Conservation (phyloP, 2,797 vertebrate genomes). For the Craterocephalus amniculus region DNA sequence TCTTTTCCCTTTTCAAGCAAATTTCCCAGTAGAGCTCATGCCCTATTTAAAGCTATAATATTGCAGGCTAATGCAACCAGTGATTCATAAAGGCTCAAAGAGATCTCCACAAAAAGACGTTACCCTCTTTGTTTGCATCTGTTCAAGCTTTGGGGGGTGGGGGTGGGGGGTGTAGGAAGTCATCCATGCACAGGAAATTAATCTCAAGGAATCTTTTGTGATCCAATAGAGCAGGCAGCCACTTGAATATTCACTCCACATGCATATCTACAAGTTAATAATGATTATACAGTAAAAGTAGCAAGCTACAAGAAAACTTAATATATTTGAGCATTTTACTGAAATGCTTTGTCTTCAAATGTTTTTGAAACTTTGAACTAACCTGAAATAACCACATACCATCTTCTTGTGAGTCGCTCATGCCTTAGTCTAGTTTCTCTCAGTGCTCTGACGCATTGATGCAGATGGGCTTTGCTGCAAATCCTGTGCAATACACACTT, state of each 20-base stretch:
- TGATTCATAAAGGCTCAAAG: slow-evolving; percentile 42
- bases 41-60: slow-evolving; percentile 66
- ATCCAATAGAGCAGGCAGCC: slow-evolving; percentile 15
- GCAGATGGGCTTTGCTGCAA: slow-evolving; percentile 47
- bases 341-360: slow-evolving; percentile 12
- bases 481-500: slow-evolving; percentile 20
- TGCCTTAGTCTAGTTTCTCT: slow-evolving; percentile 27
- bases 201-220: slow-evolving; percentile 39
- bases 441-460: slow-evolving; percentile 35
- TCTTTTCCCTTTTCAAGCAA: slow-evolving; percentile 45
- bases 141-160: slow-evolving; percentile 30
- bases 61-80: slow-evolving; percentile 57
- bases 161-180: slow-evolving; percentile 33
- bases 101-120: slow-evolving; percentile 40
- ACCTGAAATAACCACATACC: slow-evolving; percentile 24
- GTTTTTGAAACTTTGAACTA: slow-evolving; percentile 26
- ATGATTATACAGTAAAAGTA: neutral
- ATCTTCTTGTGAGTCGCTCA: slow-evolving; percentile 15
- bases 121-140: slow-evolving; percentile 27
- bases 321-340: neutral
- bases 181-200: slow-evolving; percentile 36
- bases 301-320: neutral
- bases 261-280: slow-evolving; percentile 15
- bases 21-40: slow-evolving; percentile 59
- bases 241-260: slow-evolving; percentile 5